Evolutionary conservation across 2,113 vertebrate genomes (phyloP).

Genomic region (Excalfactoria chinensis): DNA sequence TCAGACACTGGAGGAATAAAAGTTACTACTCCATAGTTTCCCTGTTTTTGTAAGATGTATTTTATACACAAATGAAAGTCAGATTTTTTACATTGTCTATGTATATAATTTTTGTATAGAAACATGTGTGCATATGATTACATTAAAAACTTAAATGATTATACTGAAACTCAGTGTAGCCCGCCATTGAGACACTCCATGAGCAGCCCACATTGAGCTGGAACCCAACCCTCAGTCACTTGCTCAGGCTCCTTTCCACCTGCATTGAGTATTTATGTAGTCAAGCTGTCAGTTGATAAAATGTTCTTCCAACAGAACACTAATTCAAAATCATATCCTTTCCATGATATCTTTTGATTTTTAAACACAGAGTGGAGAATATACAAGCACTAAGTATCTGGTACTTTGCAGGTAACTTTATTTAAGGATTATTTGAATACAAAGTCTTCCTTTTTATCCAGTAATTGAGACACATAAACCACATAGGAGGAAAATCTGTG

Average conservation of each 20-base stretch:
- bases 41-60: background rate
- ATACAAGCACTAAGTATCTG: background rate
- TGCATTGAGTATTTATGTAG: background rate
- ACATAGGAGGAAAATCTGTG: background rate
- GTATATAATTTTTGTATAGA: background rate
- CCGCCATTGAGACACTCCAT: too few relatives aligned
- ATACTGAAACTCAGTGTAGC: background rate
- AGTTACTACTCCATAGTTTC: background rate
- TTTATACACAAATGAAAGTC: background rate
- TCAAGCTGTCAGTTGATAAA: background rate
- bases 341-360: background rate
- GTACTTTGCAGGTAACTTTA: background rate
- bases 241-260: background rate
- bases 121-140: background rate
- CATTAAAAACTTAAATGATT: background rate
- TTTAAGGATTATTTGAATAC: background rate
- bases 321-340: background rate
- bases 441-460: background rate
- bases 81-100: background rate
- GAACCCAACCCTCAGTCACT: background rate
- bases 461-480: background rate
- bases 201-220: background rate
- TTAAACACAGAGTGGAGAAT: background rate
- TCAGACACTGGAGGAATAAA: background rate
- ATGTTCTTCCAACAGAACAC: background rate